Evolutionary conservation across 2,113 vertebrate species (phyloP).

Genomic region (Galemys pyrenaicus): DNA sequence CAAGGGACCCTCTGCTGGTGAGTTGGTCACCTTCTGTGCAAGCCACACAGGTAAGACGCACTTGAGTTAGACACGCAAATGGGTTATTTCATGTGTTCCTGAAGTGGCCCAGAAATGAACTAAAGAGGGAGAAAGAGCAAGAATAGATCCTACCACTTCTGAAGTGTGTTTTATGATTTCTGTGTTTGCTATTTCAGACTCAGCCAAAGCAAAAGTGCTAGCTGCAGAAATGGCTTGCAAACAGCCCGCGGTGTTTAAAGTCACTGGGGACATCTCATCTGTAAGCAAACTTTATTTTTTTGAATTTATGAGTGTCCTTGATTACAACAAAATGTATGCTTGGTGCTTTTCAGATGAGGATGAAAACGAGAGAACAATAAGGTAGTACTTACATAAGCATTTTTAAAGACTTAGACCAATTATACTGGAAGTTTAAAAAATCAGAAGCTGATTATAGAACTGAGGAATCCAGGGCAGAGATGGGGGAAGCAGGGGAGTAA

Average conservation of each 20-base stretch:
- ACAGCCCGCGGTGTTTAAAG: background rate
- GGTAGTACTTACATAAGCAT: background rate
- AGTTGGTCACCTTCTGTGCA: background rate
- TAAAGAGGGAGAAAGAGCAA: background rate
- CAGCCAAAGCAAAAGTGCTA: background rate
- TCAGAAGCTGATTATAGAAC: background rate
- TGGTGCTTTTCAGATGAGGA: background rate
- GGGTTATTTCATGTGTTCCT: background rate
- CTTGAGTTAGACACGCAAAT: too few relatives aligned
- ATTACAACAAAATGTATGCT: background rate
- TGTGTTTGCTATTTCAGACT: background rate
- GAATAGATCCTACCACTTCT: background rate
- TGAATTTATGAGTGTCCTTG: background rate
- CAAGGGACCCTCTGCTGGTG: background rate
- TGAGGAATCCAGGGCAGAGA: too few relatives aligned
- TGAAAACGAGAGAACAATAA: background rate
- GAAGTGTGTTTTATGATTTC: background rate
- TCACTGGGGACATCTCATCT: background rate
- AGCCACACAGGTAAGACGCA: background rate
- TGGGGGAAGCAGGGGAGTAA: too few relatives aligned
- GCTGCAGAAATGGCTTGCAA: background rate
- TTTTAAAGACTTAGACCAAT: background rate
- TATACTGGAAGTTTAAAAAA: background rate
- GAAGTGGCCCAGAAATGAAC: background rate
- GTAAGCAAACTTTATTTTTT: background rate